Percentiles rank a stretch among this genome's conserved stretches.
These are phyloP conservation scores for Strigamia crassipes DNA, from an alignment of 2,888 invertebrate species.

Conservation along the genomic window DNA sequence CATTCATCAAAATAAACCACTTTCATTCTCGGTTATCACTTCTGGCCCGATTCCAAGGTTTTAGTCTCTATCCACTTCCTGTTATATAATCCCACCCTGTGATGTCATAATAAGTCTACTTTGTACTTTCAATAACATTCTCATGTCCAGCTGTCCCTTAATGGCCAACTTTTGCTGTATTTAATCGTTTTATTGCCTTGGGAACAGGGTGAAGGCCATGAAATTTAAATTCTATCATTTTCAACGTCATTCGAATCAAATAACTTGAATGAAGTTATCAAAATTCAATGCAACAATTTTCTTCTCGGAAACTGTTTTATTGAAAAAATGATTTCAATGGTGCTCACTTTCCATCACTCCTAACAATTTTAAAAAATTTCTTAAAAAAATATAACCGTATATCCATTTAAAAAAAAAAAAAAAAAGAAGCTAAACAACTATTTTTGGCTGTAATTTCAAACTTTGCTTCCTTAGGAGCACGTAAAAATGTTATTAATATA, in stretches of 20 bases:
- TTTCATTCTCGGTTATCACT: constrained; percentile 22
- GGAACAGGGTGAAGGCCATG: constrained; percentile 13
- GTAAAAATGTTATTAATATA: not conserved
- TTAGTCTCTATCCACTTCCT: constrained; percentile 8
- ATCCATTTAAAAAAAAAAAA: not conserved
- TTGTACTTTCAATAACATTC: constrained; percentile 26
- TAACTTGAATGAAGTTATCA: constrained; percentile 10
- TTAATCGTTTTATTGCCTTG: constrained; percentile 32
- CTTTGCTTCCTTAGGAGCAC: not conserved
- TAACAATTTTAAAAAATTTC: not conserved
- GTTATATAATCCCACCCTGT: constrained; percentile 35
- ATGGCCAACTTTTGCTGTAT: constrained; percentile 21
- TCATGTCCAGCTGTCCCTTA: constrained; percentile 33
- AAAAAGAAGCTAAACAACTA: not conserved
- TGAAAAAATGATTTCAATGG: not conserved
- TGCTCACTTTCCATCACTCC: not conserved
- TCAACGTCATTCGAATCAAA: constrained; percentile 7
- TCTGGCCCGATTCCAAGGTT: constrained; percentile 26
- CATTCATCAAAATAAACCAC: not conserved
- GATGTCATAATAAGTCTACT: constrained; percentile 20
- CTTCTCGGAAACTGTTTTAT: not conserved
- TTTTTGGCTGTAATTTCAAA: not conserved
- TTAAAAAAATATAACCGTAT: not conserved
- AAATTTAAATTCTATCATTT: constrained; percentile 24
- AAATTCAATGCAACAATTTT: constrained; percentile 4